Percentiles rank a stretch among this genome's conserved stretches.
Conservation (phyloP, 2,797 vertebrate genomes). For the Pangasius krempfi region DNA sequence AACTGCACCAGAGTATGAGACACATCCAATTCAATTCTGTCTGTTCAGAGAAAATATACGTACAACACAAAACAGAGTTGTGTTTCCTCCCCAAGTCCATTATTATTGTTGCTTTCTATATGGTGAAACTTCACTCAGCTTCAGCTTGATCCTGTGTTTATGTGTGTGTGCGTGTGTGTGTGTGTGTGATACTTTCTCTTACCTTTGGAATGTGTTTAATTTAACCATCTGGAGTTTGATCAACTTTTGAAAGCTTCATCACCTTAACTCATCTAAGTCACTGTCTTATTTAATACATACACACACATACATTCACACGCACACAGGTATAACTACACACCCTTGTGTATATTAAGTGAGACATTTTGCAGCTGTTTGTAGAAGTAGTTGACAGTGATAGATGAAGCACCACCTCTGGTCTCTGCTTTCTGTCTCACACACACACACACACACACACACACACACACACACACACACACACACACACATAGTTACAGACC, state of each 20-base stretch:
- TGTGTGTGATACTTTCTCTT: not conserved
- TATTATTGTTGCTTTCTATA: not conserved
- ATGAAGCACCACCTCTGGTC: conserved; percentile 74
- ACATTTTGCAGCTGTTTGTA: conserved; percentile 79
- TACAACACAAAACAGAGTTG: not conserved
- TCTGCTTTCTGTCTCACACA: conserved; percentile 72
- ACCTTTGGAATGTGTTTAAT: not conserved
- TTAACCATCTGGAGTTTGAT: conserved; percentile 13
- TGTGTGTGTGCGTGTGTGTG: not conserved
- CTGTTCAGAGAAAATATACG: not conserved
- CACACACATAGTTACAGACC: conserved; percentile 44
- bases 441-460: conserved; percentile 55
- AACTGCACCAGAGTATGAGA: not conserved
- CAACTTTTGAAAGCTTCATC: conserved; percentile 1
- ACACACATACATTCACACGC: conserved; percentile 30
- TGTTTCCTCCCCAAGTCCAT: not conserved
- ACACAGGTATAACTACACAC: conserved; percentile 31
- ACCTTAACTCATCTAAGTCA: conserved; percentile 3
- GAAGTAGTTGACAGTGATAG: conserved; percentile 76
- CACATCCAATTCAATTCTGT: not conserved
- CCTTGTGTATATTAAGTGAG: conserved; percentile 71
- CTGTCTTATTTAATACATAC: not conserved
- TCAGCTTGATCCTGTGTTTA: not conserved
- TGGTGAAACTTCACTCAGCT: not conserved
- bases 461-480: conserved; percentile 56